Base-by-base conservation (phyloP, 2,888 invertebrate species). In the Kuschelorhynchus macadamiae region DNA sequence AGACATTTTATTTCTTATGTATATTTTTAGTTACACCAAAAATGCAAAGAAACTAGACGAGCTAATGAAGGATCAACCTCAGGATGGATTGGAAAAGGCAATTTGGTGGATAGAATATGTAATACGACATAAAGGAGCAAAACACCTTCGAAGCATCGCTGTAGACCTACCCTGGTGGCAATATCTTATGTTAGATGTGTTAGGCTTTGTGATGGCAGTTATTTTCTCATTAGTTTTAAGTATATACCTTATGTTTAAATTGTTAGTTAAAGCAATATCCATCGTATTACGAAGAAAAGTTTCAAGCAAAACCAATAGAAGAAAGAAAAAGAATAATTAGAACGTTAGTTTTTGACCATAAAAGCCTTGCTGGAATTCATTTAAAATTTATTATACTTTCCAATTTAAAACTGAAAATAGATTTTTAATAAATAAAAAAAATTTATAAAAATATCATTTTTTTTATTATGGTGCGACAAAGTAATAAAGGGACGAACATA, bases 21-120 rank as follows among this genome's bases (percentile, higher is more conserved):
- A n/a, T n/a, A n/a, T n/a, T 41, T 33, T 73, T 72, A 75, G 74
- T 17, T 75, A 73, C 30, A 64, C 72, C 14, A 68, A 70, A 46
- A 75, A 72, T 32, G 72, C 75, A 0, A 68, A 64, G 14, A 71
- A 74, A 47, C 46, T 75, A 2, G 65, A 71, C 17, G 60, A 63
- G 41, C 63, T 74, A 8, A 61, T 71, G 55, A 71, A 57, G 17
- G 77, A 77, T 53, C 72, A 71, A 47, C 75, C 75, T 25, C 66
- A 71, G 47, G 74, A 67, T 52, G 75, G 71, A 11, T 36, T 76
- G 7, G 71, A 76, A 39, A 75, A 72, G 62, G 77, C 75, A 9
- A 68, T 76, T 11, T 77, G 76, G 76, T 77, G 77, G 77, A 86
- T 86, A 1, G 87, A 88, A 66, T 87, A 87, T 72, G 83, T 87